phyloP scores from a whole-genome alignment of 2,888 invertebrate genomes.

The Blastobasis adustella region DNA sequence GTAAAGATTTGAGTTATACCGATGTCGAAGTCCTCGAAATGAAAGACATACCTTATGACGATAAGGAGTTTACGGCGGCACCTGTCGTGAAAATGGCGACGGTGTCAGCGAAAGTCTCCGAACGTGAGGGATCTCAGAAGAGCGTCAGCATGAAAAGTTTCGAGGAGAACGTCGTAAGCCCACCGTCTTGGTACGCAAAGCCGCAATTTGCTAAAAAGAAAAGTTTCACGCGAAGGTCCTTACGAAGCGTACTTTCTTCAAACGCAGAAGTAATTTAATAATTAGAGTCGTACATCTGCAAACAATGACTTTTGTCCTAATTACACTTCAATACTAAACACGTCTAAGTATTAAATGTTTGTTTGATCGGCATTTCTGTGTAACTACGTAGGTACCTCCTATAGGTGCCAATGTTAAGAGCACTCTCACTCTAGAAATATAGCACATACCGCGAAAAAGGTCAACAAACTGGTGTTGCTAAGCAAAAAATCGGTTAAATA shows the following conservation, averaged over 20 bases:
- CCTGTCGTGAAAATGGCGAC: slow-evolving; percentile 32
- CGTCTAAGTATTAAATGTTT: too few species aligned
- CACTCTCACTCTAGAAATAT: too few species aligned
- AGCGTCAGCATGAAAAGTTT: slow-evolving; percentile 57
- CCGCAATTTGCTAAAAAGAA: slow-evolving; percentile 68
- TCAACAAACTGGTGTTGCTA: too few species aligned
- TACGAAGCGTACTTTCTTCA: slow-evolving; percentile 25
- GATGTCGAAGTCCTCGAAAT: slow-evolving; percentile 72
- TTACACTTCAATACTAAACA: too few species aligned
- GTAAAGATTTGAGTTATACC: slow-evolving; percentile 60
- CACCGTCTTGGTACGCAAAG: slow-evolving; percentile 70
- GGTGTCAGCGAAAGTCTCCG: slow-evolving; percentile 45
- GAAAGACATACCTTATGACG: slow-evolving; percentile 60
- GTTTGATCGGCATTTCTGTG: too few species aligned
- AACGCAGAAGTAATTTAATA: neutral
- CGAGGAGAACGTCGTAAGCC: slow-evolving; percentile 49
- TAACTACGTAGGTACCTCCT: too few species aligned
- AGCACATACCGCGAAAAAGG: too few species aligned
- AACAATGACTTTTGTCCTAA: too few species aligned
- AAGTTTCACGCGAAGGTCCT: slow-evolving; percentile 58
- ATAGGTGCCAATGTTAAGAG: too few species aligned
- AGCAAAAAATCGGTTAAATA: too few species aligned
- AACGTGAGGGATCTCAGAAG: slow-evolving; percentile 45
- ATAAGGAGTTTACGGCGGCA: slow-evolving; percentile 21
- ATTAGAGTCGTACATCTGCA: too few species aligned